Conservation (phyloP, 2,113 vertebrate species). For the Collichthys lucidus region DNA sequence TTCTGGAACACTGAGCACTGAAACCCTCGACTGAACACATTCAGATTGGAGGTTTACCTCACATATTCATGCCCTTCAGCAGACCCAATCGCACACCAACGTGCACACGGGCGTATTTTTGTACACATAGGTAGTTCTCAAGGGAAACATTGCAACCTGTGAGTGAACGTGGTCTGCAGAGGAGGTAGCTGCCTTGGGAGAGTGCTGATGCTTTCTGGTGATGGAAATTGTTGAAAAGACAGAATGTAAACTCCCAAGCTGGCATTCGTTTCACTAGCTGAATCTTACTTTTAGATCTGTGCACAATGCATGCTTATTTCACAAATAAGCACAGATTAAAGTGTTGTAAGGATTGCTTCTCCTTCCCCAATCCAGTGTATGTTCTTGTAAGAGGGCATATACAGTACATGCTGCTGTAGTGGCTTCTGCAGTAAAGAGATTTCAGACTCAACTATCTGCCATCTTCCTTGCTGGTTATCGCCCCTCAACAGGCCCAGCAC, state of each 20-base stretch:
- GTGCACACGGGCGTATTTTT: neutral
- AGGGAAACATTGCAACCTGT: neutral
- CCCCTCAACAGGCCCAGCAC: constrained; percentile 42
- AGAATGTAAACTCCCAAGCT: constrained; percentile 4
- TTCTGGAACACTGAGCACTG: constrained; percentile 51
- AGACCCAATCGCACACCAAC: constrained; percentile 10
- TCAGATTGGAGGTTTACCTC: constrained; percentile 40
- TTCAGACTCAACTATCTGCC: constrained; percentile 56
- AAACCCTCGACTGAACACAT: constrained; percentile 35
- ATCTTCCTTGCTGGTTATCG: constrained; percentile 58
- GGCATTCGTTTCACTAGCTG: constrained; percentile 1
- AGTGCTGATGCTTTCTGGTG: neutral
- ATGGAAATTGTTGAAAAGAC: constrained; percentile 1
- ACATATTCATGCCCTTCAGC: constrained; percentile 22
- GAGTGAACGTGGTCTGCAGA: constrained; percentile 18
- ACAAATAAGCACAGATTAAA: constrained; percentile 26
- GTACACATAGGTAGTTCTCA: constrained; percentile 14
- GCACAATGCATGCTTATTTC: neutral
- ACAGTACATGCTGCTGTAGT: constrained; percentile 13
- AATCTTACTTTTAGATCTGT: constrained; percentile 17
- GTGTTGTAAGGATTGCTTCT: constrained; percentile 1
- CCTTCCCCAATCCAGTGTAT: constrained; percentile 20
- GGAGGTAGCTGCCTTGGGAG: neutral
- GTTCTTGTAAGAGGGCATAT: constrained; percentile 32
- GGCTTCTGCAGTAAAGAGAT: constrained; percentile 52